phyloP scores from a whole-genome alignment of 2,113 vertebrate genomes.

The Loxodonta africana region DNA sequence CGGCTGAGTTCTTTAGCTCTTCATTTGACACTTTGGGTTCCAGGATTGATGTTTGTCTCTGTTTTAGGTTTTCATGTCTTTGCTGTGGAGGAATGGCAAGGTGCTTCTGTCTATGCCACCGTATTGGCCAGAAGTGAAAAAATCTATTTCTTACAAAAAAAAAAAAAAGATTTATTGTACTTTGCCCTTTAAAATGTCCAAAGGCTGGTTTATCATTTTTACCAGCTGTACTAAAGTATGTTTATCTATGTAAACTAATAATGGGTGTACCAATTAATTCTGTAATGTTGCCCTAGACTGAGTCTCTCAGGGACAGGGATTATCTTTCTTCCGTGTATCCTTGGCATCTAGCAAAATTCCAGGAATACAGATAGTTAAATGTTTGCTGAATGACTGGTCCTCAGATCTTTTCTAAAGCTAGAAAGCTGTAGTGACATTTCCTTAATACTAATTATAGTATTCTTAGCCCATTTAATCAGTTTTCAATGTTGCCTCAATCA shows the following conservation, averaged over 20 bases:
- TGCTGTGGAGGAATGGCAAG: no score
- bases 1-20: no score
- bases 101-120: no score
- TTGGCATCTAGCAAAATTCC: slow-evolving; percentile 13
- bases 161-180: background rate
- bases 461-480: no score
- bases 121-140: background rate
- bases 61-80: no score
- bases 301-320: background rate
- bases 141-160: slow-evolving; percentile 2
- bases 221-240: background rate
- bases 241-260: background rate
- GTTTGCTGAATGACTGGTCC: background rate
- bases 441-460: slow-evolving; percentile 28
- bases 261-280: background rate
- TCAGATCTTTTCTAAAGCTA: slow-evolving; percentile 8
- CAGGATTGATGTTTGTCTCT: no score
- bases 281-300: background rate
- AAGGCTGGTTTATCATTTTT: background rate
- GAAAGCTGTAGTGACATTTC: slow-evolving; percentile 11
- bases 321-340: background rate
- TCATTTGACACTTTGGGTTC: no score
- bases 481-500: no score
- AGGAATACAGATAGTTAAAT: background rate
- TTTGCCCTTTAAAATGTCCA: slow-evolving; percentile 39